phyloP scores from a whole-genome alignment of 2,888 invertebrate genomes.

The Microctonus hyperodae region DNA sequence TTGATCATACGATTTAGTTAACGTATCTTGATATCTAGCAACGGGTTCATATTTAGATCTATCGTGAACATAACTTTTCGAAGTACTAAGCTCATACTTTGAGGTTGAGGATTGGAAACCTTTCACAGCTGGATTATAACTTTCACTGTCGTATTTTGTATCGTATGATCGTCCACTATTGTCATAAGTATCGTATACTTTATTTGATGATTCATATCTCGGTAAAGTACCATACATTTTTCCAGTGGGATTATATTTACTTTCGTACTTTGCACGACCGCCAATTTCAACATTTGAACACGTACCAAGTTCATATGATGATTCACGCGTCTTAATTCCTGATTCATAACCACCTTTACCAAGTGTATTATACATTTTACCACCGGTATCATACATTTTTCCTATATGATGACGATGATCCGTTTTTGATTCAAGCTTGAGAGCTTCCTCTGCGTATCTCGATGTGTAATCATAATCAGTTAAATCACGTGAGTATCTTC shows the following conservation, averaged over 20 bases:
- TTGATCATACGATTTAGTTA: conserved; percentile 57
- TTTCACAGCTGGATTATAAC: conserved; percentile 46
- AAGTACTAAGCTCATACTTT: conserved; percentile 58
- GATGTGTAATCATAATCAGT: conserved; percentile 58
- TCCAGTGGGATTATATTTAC: conserved; percentile 53
- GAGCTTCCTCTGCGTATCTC: conserved; percentile 58
- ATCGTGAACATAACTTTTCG: conserved; percentile 56
- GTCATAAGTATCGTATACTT: conserved; percentile 48
- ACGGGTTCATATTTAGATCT: conserved; percentile 54
- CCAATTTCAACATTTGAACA: conserved; percentile 45
- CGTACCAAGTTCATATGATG: conserved; percentile 55
- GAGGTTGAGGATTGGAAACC: conserved; percentile 43
- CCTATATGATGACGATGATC: conserved; percentile 44
- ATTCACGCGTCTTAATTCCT: conserved; percentile 59
- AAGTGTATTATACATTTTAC: conserved; percentile 55
- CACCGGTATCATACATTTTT: conserved; percentile 54
- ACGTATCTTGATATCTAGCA: conserved; percentile 51
- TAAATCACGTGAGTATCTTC: conserved; percentile 58
- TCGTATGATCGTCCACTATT: conserved; percentile 37
- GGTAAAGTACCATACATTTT: conserved; percentile 60
- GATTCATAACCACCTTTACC: conserved; percentile 53
- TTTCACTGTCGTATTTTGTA: conserved; percentile 42
- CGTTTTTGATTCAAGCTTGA: conserved; percentile 59
- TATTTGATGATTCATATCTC: conserved; percentile 50
- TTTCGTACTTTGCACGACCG: conserved; percentile 44